phyloP scores from a whole-genome alignment of 2,113 vertebrate species.

The Sterna hirundo region DNA sequence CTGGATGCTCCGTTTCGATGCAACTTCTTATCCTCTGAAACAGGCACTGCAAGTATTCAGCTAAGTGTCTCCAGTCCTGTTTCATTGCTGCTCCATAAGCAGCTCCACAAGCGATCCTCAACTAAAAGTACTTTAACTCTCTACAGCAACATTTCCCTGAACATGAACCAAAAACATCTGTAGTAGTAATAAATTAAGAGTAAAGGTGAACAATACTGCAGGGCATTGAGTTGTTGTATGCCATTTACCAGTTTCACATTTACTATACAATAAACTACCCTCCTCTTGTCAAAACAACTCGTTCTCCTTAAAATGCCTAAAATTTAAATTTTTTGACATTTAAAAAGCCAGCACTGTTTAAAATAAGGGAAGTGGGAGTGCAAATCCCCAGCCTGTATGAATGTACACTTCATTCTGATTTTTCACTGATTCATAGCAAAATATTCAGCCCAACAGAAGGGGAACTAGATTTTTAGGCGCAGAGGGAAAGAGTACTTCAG shows the following conservation, averaged over 20 bases:
- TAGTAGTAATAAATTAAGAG: background rate
- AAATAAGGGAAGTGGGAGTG: constrained; percentile 60
- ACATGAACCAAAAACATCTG: background rate
- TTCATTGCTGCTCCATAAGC: background rate
- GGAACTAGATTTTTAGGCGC: constrained; percentile 19
- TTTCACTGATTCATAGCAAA: constrained; percentile 59
- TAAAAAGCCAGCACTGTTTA: constrained; percentile 26
- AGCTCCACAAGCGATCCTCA: background rate
- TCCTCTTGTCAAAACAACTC: constrained; percentile 41
- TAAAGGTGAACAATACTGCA: background rate
- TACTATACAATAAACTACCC: background rate
- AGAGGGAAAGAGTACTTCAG: constrained; percentile 2
- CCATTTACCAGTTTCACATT: background rate
- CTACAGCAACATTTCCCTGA: background rate
- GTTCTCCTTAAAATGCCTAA: background rate
- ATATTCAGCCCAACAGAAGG: constrained; percentile 44
- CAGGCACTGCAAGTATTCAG: background rate
- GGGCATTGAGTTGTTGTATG: background rate
- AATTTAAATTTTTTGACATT: constrained; percentile 49
- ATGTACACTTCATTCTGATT: constrained; percentile 58
- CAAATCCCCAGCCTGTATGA: constrained; percentile 47
- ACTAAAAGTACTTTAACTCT: background rate
- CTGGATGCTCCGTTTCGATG: background rate
- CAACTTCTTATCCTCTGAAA: background rate
- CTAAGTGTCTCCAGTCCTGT: background rate